phyloP scores from a whole-genome alignment of 1,140 invertebrate genomes.

The Solenopsis fugax region DNA sequence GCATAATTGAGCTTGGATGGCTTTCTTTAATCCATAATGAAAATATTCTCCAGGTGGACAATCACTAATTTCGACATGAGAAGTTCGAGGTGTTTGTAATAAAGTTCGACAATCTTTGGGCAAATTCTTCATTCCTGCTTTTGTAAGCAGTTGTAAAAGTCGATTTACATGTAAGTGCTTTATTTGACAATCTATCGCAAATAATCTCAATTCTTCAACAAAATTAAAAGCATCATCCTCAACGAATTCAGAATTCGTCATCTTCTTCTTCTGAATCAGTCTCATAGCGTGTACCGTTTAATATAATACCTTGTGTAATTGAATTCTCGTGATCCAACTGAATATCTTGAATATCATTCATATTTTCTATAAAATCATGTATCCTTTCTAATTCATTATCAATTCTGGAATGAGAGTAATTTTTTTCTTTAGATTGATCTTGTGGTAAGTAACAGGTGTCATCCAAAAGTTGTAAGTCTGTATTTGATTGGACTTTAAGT shows the following conservation, averaged over 20 bases:
- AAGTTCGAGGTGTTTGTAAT: background rate
- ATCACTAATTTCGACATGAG: background rate
- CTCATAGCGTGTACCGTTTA: background rate
- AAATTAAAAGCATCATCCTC: constrained; percentile 2
- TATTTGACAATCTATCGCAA: background rate
- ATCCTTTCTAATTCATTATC: background rate
- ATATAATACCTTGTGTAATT: background rate
- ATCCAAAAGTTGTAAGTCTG: background rate
- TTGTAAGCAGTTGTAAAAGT: background rate
- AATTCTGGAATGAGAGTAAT: background rate
- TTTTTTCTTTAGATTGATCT: background rate
- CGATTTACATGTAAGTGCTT: background rate
- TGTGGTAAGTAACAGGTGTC: background rate
- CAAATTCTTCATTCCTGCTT: background rate
- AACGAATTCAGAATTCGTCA: no score
- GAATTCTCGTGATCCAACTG: background rate
- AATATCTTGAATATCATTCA: background rate
- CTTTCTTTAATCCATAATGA: constrained; percentile 8
- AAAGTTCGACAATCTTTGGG: background rate
- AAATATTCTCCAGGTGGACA: constrained; percentile 10
- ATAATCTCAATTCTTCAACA: background rate
- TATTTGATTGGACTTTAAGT: background rate
- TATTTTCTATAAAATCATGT: background rate
- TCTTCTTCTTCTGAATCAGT: background rate
- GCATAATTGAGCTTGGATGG: background rate